These are phyloP conservation scores for Buathra laborator DNA, from an alignment of 2,888 invertebrate species.

Conservation along the genomic window DNA sequence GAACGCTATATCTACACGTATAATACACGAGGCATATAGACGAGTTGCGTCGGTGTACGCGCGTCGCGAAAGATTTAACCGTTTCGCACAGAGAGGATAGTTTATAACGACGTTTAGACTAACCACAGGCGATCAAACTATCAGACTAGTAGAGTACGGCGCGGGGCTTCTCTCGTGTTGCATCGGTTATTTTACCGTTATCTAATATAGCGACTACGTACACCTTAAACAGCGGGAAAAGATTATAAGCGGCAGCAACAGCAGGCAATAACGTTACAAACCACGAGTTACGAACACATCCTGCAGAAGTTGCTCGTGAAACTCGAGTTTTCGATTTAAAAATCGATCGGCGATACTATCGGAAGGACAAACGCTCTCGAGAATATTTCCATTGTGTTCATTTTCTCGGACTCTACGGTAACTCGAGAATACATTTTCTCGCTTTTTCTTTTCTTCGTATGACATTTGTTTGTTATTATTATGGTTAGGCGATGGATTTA, in stretches of 20 bases:
- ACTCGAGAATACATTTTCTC: no score
- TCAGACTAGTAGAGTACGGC: conserved; percentile 28
- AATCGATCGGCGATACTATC: not conserved
- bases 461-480: no score
- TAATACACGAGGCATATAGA: not conserved
- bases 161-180: conserved; percentile 8
- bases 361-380: no score
- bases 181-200: conserved; percentile 67
- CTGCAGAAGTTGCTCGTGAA: not conserved
- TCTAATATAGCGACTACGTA: conserved; percentile 55
- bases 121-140: conserved; percentile 51
- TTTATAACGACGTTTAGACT: conserved; percentile 57
- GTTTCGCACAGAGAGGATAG: conserved; percentile 25
- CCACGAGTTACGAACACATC: not conserved
- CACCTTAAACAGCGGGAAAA: conserved; percentile 44
- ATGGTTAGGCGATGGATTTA: no score
- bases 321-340: not conserved
- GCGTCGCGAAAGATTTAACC: conserved; percentile 6
- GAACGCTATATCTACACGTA: not conserved
- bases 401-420: no score
- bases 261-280: conserved; percentile 27
- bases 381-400: no score
- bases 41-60: not conserved
- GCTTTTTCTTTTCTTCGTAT: no score
- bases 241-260: conserved; percentile 47